These are phyloP conservation scores for Drosophila pseudotalamancana DNA, from an alignment of 2,888 invertebrate genomes.

Conservation along the genomic window DNA sequence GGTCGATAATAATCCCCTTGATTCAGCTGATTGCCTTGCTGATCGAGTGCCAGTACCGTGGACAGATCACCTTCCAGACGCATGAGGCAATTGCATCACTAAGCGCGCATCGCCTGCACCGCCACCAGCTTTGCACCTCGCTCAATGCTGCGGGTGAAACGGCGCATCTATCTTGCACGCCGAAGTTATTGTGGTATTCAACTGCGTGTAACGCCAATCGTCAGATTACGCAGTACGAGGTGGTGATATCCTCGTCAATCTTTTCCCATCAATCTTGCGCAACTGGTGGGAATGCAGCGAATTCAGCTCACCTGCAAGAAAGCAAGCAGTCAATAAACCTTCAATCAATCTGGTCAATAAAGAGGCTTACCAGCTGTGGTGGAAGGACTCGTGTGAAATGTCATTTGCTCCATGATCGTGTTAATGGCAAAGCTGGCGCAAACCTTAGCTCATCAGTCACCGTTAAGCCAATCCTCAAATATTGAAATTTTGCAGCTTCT, in stretches of 20 bases:
- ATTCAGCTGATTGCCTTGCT: slow-evolving; percentile 89
- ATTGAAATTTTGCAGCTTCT: slow-evolving; percentile 46
- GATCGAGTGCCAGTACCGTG: slow-evolving; percentile 92
- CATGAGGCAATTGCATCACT: slow-evolving; percentile 95
- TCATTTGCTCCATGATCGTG: slow-evolving; percentile 59
- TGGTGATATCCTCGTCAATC: slow-evolving; percentile 82
- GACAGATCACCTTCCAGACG: slow-evolving; percentile 95
- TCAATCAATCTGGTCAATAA: too few species aligned
- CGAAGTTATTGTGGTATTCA: slow-evolving; percentile 80
- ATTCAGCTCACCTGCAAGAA: slow-evolving; percentile 52
- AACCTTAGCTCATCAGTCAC: slow-evolving; percentile 13
- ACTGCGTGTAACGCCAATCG: slow-evolving; percentile 83
- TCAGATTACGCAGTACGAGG: slow-evolving; percentile 83
- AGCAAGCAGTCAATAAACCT: too few species aligned
- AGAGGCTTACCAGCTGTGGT: slow-evolving; percentile 26
- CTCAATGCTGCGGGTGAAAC: slow-evolving; percentile 86
- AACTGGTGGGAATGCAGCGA: slow-evolving; percentile 74
- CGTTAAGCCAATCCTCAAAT: slow-evolving; percentile 40
- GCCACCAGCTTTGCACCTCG: slow-evolving; percentile 87
- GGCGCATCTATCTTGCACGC: slow-evolving; percentile 82
- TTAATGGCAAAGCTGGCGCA: slow-evolving; percentile 35
- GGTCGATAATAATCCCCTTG: slow-evolving; percentile 88
- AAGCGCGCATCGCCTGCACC: slow-evolving; percentile 89
- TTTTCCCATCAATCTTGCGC: slow-evolving; percentile 77
- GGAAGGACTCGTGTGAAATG: slow-evolving; percentile 29